These are phyloP conservation scores for Speoplatyrhinus poulsoni DNA, from an alignment of 2,113 vertebrate genomes.

Conservation along the genomic window DNA sequence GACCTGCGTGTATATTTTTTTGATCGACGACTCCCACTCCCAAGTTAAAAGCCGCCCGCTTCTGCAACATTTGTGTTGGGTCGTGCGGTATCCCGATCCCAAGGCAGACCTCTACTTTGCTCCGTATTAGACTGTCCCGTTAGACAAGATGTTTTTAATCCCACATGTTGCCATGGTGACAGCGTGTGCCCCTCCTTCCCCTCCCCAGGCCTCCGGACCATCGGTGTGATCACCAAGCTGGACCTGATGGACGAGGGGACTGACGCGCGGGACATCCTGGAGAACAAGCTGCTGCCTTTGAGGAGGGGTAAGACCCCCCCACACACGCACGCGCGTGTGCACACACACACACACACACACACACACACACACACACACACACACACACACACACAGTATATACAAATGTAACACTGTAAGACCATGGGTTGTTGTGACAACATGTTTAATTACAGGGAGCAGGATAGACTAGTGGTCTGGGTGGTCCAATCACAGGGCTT, in stretches of 20 bases:
- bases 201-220: constrained; percentile 86
- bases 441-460: too few relatives aligned
- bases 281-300: constrained; percentile 93
- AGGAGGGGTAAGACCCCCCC: constrained; percentile 79
- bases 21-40: too few relatives aligned
- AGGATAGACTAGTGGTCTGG: too few relatives aligned
- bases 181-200: neutral
- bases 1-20: too few relatives aligned
- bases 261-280: constrained; percentile 89
- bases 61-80: too few relatives aligned
- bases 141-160: too few relatives aligned
- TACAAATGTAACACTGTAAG: neutral
- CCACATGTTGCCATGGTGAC: neutral
- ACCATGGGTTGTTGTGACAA: too few relatives aligned
- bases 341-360: constrained; percentile 3
- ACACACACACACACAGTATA: neutral
- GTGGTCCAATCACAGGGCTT: too few relatives aligned
- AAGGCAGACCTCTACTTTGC: too few relatives aligned
- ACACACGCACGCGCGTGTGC: neutral
- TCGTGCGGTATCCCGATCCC: too few relatives aligned
- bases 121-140: too few relatives aligned
- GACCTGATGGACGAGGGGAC: constrained; percentile 98
- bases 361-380: neutral
- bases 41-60: too few relatives aligned
- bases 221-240: constrained; percentile 95